phyloP scores from a whole-genome alignment of 2,797 vertebrate genomes.

The Cyprinodon diabolis region DNA sequence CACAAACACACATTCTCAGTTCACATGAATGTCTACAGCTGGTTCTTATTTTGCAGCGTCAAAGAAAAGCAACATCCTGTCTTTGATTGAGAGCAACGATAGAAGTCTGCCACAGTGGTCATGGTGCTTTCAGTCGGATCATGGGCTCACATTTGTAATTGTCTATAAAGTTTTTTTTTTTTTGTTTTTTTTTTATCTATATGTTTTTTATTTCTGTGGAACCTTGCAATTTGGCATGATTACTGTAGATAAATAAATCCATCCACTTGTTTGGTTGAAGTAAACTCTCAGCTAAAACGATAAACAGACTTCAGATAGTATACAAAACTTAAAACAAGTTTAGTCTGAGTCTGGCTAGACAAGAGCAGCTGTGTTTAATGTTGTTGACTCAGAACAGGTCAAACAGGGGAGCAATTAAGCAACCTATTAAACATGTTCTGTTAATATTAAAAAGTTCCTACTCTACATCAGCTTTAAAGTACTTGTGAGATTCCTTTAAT shows the following conservation, averaged over 20 bases:
- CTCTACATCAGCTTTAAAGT: neutral
- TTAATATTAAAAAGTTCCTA: constrained; percentile 7
- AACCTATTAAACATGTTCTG: constrained; percentile 1
- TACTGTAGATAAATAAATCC: constrained; percentile 23
- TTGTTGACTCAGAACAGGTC: constrained; percentile 41
- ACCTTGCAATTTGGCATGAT: constrained; percentile 4
- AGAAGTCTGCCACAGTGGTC: constrained; percentile 50
- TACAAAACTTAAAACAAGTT: constrained; percentile 35
- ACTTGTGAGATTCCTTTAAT: too few species aligned
- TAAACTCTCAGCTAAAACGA: constrained; percentile 21
- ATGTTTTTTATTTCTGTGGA: neutral
- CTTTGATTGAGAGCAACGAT: constrained; percentile 70
- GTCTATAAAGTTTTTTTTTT: constrained; percentile 8
- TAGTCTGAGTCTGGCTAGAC: constrained; percentile 43
- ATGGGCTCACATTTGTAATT: neutral
- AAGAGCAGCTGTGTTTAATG: constrained; percentile 49
- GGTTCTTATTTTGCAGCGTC: constrained; percentile 71
- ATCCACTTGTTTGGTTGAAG: constrained; percentile 20
- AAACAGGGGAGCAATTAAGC: neutral
- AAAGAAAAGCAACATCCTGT: constrained; percentile 76
- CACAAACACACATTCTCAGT: constrained; percentile 28
- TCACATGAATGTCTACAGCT: constrained; percentile 77
- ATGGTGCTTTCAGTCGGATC: constrained; percentile 13
- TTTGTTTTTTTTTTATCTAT: neutral
- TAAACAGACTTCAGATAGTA: constrained; percentile 63